These are phyloP conservation scores for Antennarius striatus DNA, from an alignment of 2,113 vertebrate genomes.

Conservation along the genomic window DNA sequence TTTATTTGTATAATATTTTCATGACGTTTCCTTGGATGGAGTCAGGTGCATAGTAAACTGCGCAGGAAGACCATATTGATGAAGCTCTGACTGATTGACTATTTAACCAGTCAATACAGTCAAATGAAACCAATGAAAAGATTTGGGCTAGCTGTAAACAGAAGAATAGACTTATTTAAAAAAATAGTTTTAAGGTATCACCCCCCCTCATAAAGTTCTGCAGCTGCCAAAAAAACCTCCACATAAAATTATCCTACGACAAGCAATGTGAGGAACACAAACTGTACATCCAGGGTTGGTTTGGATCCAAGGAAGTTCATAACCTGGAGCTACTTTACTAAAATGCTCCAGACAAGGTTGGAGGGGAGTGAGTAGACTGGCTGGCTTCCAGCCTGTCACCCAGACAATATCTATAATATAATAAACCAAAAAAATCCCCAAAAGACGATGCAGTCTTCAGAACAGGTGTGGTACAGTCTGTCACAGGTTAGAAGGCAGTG, in stretches of 20 bases:
- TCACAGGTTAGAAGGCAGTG: neutral
- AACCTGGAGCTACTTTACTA: conserved; percentile 36
- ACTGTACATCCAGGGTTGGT: neutral
- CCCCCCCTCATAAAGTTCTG: no score
- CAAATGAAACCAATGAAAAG: no score
- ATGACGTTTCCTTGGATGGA: no score
- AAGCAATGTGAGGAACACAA: conserved; percentile 7
- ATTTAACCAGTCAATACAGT: no score
- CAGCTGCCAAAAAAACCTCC: neutral
- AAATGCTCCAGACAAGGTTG: conserved; percentile 22
- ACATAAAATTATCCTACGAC: neutral
- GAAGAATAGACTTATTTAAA: no score
- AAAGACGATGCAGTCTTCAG: neutral
- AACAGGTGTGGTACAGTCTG: conserved; percentile 8
- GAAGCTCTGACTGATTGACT: no score
- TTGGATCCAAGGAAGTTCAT: neutral
- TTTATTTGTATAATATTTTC: no score
- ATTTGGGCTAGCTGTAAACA: no score
- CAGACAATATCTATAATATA: conserved; percentile 14
- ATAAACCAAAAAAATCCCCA: conserved; percentile 3
- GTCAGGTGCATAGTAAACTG: no score
- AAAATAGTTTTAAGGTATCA: no score
- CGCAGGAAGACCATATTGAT: no score
- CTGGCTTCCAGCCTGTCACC: conserved; percentile 1
- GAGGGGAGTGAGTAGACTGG: conserved; percentile 24